Base-by-base conservation (phyloP, 2,888 invertebrate genomes). In the Drosophila neutralis region DNA sequence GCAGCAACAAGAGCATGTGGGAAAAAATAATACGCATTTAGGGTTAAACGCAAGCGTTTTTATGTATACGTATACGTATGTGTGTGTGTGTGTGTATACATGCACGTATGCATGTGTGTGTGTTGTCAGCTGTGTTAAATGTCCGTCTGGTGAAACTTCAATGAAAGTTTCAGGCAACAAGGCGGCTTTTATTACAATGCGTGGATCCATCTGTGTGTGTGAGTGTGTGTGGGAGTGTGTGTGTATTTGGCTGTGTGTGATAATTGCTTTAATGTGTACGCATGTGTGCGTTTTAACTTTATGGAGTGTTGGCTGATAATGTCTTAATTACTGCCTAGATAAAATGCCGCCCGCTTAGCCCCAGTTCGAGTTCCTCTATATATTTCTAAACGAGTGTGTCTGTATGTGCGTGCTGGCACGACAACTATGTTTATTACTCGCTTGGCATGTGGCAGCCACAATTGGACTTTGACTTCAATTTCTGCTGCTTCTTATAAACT, bases 291-390 rank as follows among this genome's bases (percentile, higher is more conserved):
- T 84, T 87, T 87, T 87, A 89, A 87, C 89, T 87, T 87, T 87
- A 89, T 87, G 87, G 87, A 89, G 87, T 87, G 86, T 87, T 83
- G 87, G 81, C 83, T 87, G 87, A 89, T 87, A 87, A 87, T 87
- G 89, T 87, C 87, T 87, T 89, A 89, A 87, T 87, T 87, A 89
- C 85, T 81, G 83, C 77, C 83, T 80, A 84, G 89, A 87, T 87
- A 89, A 87, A 87, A 85, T 87, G 81, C 83, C 77, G 79, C 73
- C 84, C 77, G 73, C 70, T 85, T 86, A 81, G 76, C 79, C 69
- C 71, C 67, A 49, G 64, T 60, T 65, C 78, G 51, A 60, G 45
- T 61, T 77, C 53, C 54, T 38, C 67, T 27, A 48, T 31, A 48
- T 24, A 77, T 73, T 60, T 62, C 48, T 54, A 40, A 58, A 27